phyloP scores from a whole-genome alignment of 1,140 invertebrate genomes.

The Aphelinus certus region DNA sequence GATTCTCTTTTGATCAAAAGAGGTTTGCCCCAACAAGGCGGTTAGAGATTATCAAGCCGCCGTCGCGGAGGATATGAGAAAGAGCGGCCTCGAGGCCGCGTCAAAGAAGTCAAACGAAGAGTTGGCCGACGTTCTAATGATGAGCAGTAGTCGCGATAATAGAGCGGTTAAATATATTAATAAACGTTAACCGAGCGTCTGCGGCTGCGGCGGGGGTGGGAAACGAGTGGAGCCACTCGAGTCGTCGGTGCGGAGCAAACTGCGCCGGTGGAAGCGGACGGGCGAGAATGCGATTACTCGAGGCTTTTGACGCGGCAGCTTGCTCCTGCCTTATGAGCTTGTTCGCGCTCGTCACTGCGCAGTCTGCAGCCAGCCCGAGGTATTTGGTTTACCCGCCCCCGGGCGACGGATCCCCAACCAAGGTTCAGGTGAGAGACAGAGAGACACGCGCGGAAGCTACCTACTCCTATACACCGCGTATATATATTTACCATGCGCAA shows the following conservation, averaged over 20 bases:
- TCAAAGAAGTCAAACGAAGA: too few relatives aligned
- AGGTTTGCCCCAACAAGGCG: too few relatives aligned
- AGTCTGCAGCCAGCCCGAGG: conserved; percentile 10
- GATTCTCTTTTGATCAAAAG: too few relatives aligned
- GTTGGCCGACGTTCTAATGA: too few relatives aligned
- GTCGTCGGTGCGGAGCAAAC: not conserved
- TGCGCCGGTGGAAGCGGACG: not conserved
- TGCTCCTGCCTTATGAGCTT: conserved; percentile 2
- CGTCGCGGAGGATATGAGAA: too few relatives aligned
- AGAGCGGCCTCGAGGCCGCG: too few relatives aligned
- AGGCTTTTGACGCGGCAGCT: conserved; percentile 5
- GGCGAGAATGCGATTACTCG: conserved; percentile 22
- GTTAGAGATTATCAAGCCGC: too few relatives aligned
- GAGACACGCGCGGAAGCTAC: too few relatives aligned
- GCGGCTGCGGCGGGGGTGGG: not conserved
- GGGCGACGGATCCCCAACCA: conserved; percentile 42
- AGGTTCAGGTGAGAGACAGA: conserved; percentile 56
- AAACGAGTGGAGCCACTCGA: not conserved
- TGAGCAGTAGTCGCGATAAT: not conserved
- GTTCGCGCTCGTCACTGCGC: not conserved
- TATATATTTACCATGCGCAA: too few relatives aligned
- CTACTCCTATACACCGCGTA: too few relatives aligned
- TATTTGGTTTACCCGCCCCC: conserved; percentile 57
- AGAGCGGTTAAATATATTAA: conserved; percentile 17
- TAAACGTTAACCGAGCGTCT: conserved; percentile 2